Conservation (phyloP, 2,888 invertebrate genomes). For the Automeris io region DNA sequence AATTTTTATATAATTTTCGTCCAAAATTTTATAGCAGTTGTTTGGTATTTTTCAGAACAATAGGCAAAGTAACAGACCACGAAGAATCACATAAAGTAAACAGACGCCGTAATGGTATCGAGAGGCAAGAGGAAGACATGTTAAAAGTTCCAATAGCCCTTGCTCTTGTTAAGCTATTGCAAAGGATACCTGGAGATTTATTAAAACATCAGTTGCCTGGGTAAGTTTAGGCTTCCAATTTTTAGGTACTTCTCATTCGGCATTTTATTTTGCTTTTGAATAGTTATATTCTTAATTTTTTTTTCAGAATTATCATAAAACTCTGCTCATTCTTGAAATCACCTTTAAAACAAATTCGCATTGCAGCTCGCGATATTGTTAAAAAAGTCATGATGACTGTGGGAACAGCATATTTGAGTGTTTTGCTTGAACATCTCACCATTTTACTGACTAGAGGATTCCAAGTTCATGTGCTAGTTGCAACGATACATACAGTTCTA, state of each 20-base stretch:
- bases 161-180: slow-evolving; percentile 93
- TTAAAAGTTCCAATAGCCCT: slow-evolving; percentile 93
- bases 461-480: slow-evolving; percentile 95
- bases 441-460: slow-evolving; percentile 90
- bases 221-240: slow-evolving; percentile 62
- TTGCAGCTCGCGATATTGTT: slow-evolving; percentile 92
- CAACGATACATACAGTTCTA: slow-evolving; percentile 90
- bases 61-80: slow-evolving; percentile 79
- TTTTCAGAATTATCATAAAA: slow-evolving; percentile 87
- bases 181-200: slow-evolving; percentile 87
- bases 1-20: not conserved
- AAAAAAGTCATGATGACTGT: slow-evolving; percentile 91
- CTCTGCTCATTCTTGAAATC: slow-evolving; percentile 94
- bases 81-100: slow-evolving; percentile 88
- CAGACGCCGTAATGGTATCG: slow-evolving; percentile 79
- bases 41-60: slow-evolving; percentile 39
- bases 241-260: not conserved
- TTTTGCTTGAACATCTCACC: slow-evolving; percentile 88
- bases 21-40: not conserved
- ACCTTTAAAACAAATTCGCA: slow-evolving; percentile 89
- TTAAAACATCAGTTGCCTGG: slow-evolving; percentile 88
- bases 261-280: slow-evolving; percentile 7
- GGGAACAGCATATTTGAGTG: slow-evolving; percentile 87
- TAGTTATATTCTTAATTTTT: too few relatives aligned
- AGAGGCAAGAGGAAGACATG: slow-evolving; percentile 94